phyloP scores from a whole-genome alignment of 2,797 vertebrate species.

The Paratrypauchen microcephalus region DNA sequence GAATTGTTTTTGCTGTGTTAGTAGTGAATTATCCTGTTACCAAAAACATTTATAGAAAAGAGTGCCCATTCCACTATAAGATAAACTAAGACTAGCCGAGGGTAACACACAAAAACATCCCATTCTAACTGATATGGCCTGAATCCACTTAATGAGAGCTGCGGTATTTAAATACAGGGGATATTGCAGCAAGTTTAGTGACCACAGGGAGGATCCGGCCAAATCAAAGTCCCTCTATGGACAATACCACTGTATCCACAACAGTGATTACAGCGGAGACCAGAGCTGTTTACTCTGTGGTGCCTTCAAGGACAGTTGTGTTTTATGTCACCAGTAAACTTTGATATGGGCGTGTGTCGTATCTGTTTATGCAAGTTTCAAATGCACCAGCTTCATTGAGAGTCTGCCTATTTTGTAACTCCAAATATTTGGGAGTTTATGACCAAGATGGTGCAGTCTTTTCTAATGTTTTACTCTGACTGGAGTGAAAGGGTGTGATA shows the following conservation, averaged over 20 bases:
- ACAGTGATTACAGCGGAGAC: conserved; percentile 66
- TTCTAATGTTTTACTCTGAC: not conserved
- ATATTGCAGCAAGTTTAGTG: conserved; percentile 55
- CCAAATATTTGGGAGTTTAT: conserved; percentile 1
- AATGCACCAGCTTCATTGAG: conserved; percentile 32
- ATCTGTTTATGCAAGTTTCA: conserved; percentile 28
- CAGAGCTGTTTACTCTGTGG: conserved; percentile 41
- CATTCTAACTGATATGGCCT: conserved; percentile 48
- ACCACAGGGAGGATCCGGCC: conserved; percentile 60
- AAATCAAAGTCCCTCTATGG: conserved; percentile 63
- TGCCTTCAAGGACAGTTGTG: conserved; percentile 38
- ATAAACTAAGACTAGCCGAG: not conserved
- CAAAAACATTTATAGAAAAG: not conserved
- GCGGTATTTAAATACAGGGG: conserved; percentile 63
- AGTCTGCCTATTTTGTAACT: conserved; percentile 11
- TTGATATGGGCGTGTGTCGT: conserved; percentile 47
- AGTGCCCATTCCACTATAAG: not conserved
- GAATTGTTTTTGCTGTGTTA: not conserved
- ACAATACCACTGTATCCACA: conserved; percentile 56
- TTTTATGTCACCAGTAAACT: conserved; percentile 35
- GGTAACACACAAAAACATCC: conserved; percentile 31
- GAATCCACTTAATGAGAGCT: conserved; percentile 61
- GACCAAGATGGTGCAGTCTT: not conserved
- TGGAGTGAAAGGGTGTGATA: not conserved
- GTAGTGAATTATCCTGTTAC: conserved; percentile 20